Evolutionary conservation across 1,140 invertebrate genomes (phyloP).

Genomic region (Halictus rubicundus): DNA sequence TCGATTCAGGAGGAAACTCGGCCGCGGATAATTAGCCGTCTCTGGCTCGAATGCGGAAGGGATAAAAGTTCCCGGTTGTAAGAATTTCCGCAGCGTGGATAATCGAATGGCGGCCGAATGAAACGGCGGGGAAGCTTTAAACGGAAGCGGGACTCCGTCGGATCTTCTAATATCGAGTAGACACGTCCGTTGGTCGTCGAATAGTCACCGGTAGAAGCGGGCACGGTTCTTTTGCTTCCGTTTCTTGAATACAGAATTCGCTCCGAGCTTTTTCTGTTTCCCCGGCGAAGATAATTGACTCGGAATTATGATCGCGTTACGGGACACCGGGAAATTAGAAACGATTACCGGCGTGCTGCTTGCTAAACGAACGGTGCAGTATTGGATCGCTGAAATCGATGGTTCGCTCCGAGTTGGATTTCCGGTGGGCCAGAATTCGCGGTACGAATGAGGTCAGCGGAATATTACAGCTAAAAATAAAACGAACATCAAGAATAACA

Average conservation of each 20-base stretch:
- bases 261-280: background rate
- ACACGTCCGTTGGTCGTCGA: constrained; percentile 10
- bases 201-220: background rate
- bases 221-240: background rate
- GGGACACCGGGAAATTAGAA: background rate
- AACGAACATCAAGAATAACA: too few species aligned
- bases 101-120: background rate
- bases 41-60: background rate
- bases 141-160: background rate
- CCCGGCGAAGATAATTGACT: background rate
- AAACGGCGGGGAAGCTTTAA: background rate
- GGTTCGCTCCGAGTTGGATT: too few species aligned
- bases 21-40: background rate
- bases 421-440: too few species aligned
- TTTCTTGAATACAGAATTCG: constrained; percentile 14
- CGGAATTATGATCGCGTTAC: background rate
- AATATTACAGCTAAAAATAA: too few species aligned
- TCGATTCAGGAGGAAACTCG: background rate
- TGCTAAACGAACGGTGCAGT: background rate
- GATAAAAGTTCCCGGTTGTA: background rate
- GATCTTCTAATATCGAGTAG: constrained; percentile 18
- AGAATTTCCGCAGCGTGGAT: background rate
- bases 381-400: too few species aligned
- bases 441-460: too few species aligned
- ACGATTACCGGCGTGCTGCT: background rate